phyloP scores from a whole-genome alignment of 92 coral and sea anemone genomes.

The Pocillopora grandis region DNA sequence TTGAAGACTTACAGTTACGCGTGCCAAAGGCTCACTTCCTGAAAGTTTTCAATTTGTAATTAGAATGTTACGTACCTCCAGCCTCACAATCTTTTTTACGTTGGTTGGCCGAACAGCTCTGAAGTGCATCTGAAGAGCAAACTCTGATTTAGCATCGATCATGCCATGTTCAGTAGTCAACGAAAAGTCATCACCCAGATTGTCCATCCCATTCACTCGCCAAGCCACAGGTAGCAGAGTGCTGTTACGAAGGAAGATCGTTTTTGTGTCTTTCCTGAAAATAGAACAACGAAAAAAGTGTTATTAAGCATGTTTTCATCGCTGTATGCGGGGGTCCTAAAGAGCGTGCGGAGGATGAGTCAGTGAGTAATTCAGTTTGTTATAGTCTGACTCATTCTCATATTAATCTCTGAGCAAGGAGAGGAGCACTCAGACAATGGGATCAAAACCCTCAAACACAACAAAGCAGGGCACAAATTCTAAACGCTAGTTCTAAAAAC shows the following conservation, averaged over 20 bases:
- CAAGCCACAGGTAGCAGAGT: slow-evolving; percentile 94
- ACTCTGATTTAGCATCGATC: slow-evolving; percentile 96
- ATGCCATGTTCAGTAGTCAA: slow-evolving; percentile 90
- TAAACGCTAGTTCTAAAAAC: too few relatives aligned
- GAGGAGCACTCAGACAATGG: too few relatives aligned
- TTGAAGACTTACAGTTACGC: too few relatives aligned
- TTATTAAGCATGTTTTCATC: background rate
- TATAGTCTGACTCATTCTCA: too few relatives aligned
- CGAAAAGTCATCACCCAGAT: slow-evolving; percentile 97
- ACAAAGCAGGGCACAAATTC: too few relatives aligned
- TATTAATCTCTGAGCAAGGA: too few relatives aligned
- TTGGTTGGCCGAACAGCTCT: slow-evolving; percentile 92
- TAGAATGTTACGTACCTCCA: slow-evolving; percentile 60
- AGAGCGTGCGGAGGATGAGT: too few relatives aligned
- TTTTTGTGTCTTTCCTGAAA: slow-evolving; percentile 92
- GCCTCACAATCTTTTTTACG: slow-evolving; percentile 85
- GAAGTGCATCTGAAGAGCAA: slow-evolving; percentile 96
- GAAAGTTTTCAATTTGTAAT: background rate
- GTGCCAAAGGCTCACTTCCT: background rate
- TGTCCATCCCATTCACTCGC: slow-evolving; percentile 96
- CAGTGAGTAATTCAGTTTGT: too few relatives aligned
- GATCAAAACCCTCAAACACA: too few relatives aligned
- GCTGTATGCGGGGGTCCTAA: too few relatives aligned
- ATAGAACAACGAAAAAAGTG: background rate
- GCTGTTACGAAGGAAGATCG: slow-evolving; percentile 96